Base-by-base conservation (phyloP, 1,140 invertebrate species). In the Dendroctonus valens region DNA sequence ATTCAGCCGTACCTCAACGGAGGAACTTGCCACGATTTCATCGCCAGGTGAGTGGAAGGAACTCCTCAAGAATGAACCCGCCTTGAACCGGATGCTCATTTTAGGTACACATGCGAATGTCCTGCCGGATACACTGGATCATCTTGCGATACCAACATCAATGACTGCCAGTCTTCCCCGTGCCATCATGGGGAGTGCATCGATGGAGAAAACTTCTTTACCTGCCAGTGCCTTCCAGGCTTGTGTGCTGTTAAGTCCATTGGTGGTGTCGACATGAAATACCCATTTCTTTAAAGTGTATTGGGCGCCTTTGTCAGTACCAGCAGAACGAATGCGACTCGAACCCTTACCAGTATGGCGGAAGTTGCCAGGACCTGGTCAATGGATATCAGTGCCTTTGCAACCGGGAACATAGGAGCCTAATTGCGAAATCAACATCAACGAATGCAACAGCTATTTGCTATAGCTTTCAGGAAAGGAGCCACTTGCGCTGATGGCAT, bases 391-490 rank as follows among this genome's bases (percentile, higher is more conserved):
- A 91, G 67, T 99, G 97, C 74, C 84, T 91, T 14, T 96, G 94
- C 73, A 87, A 88, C 86, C 91, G 0, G 93, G 93, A 0, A 95
- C 93, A 0, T 93, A 91, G 0, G 93, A 93, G 7, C 83, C 84
- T 15, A 94, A 94, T 75, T 98, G 96, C 76, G 94, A 98, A 80
- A 88, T 92, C 70, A 94, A 96, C 78, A 91, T 97, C 69, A 96
- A 98, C 78, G 96, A 98, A 73, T 98, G 95, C 75, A 90, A 92
- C 76, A 93, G 89, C 71, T 97, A 97, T 81, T 95, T n/a, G n/a
- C n/a, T n/a, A n/a, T n/a, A n/a, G n/a, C 95, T 0, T 96, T 93
- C 77, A 83, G 91, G 55, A 95, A 97, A 76, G 92, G 92, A 0
- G 93, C 92, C 6, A 89, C 85, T 37, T 98, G 96, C 76, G 86